Conservation (phyloP, 2,888 invertebrate genomes). For the Diadegma fenestrale region DNA sequence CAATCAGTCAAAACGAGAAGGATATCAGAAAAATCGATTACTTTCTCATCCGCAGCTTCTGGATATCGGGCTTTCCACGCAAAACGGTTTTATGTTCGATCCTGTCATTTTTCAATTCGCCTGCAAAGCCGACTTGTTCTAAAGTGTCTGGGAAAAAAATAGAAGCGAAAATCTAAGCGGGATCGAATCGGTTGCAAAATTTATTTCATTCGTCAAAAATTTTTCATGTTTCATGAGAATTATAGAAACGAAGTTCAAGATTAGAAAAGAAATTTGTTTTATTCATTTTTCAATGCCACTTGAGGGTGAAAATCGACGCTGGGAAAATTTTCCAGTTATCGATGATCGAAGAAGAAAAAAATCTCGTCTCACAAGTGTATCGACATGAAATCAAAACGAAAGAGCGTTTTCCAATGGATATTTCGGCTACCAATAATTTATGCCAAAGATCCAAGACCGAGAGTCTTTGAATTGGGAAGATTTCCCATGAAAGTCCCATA, state of each 20-base stretch:
- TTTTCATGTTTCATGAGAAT: not conserved
- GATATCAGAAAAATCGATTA: slow-evolving; percentile 33
- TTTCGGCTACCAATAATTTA: too few relatives aligned
- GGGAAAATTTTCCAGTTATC: too few relatives aligned
- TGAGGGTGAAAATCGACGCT: too few relatives aligned
- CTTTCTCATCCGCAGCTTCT: slow-evolving; percentile 10
- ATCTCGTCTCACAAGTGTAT: too few relatives aligned
- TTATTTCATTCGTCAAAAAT: not conserved
- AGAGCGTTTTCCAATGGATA: too few relatives aligned
- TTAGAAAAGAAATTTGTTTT: not conserved
- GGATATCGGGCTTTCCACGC: not conserved
- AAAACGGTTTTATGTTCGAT: not conserved
- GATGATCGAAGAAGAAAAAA: too few relatives aligned
- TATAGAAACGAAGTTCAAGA: not conserved
- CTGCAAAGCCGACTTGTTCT: not conserved
- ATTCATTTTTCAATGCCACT: too few relatives aligned
- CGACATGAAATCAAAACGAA: too few relatives aligned
- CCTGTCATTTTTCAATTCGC: not conserved
- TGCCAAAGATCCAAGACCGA: too few relatives aligned
- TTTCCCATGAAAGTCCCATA: not conserved
- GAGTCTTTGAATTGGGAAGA: not conserved
- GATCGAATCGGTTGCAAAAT: not conserved
- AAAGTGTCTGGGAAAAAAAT: not conserved
- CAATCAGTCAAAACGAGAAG: not conserved
- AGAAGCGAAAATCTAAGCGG: not conserved